These are phyloP conservation scores for Drosophila aff. DNA, from an alignment of 1,140 invertebrate genomes.

Conservation along the genomic window DNA sequence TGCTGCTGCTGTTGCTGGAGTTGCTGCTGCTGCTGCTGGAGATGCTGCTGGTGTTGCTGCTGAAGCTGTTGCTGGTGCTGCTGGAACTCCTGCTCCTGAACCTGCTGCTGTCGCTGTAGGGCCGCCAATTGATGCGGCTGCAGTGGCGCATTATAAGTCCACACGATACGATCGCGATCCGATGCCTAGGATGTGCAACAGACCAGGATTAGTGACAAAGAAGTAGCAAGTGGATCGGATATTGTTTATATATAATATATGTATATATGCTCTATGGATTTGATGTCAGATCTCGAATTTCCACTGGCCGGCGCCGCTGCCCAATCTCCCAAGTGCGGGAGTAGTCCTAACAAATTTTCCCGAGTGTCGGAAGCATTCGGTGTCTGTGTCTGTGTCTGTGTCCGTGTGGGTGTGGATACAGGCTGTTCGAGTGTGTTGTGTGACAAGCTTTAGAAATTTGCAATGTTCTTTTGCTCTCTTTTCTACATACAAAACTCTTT, in stretches of 20 bases:
- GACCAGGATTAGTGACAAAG: conserved; percentile 46
- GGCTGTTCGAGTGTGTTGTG: conserved; percentile 17
- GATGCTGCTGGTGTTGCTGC: conserved; percentile 68
- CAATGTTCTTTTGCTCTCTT: conserved; percentile 31
- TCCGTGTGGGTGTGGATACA: conserved; percentile 27
- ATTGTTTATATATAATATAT: conserved; percentile 1
- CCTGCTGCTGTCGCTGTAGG: conserved; percentile 85
- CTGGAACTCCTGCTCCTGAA: conserved; percentile 75
- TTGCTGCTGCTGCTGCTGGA: conserved; percentile 69
- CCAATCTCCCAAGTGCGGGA: conserved; percentile 17
- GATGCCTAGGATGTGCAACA: conserved; percentile 65
- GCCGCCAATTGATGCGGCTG: conserved; percentile 84
- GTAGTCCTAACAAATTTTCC: conserved; percentile 56
- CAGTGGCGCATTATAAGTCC: conserved; percentile 95
- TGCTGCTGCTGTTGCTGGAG: conserved; percentile 64
- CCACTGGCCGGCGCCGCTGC: conserved; percentile 42
- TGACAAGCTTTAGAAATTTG: conserved; percentile 33
- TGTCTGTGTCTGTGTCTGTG: conserved; percentile 8
- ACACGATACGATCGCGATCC: conserved; percentile 90
- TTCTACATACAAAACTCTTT: conserved; percentile 66
- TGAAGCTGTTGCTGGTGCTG: conserved; percentile 78
- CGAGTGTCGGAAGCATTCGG: conserved; percentile 23
- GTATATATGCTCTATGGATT: conserved; percentile 21
- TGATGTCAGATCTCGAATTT: conserved; percentile 42
- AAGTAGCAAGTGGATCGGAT: conserved; percentile 12